These are phyloP conservation scores for Psophia crepitans DNA, from an alignment of 2,113 vertebrate genomes.

Conservation along the genomic window DNA sequence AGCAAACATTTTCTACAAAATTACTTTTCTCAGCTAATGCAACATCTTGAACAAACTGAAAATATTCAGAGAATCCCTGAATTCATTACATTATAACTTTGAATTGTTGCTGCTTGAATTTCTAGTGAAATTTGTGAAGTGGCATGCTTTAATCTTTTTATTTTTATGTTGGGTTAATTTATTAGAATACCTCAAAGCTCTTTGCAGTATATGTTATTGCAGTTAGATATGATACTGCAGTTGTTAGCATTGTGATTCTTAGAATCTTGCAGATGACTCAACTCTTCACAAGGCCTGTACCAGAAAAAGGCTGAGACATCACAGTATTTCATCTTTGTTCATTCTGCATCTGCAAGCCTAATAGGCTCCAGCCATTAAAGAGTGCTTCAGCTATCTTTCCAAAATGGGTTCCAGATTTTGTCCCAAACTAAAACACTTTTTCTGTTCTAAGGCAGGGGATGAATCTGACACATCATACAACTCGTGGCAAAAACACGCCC, in stretches of 20 bases:
- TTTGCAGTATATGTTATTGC: not conserved
- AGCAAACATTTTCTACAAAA: not conserved
- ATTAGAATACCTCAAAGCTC: not conserved
- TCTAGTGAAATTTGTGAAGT: not conserved
- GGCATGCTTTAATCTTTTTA: not conserved
- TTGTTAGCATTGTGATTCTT: not conserved
- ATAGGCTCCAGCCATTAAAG: not conserved
- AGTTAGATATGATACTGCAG: no score
- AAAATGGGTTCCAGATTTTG: not conserved
- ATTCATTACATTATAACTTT: not conserved
- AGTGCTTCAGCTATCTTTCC: not conserved
- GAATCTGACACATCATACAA: not conserved
- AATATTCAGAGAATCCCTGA: not conserved
- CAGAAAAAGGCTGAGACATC: not conserved
- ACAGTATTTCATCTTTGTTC: not conserved
- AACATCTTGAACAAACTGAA: not conserved
- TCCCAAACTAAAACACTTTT: not conserved
- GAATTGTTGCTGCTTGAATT: not conserved
- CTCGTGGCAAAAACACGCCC: not conserved
- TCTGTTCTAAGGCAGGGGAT: not conserved
- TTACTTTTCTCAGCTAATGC: not conserved
- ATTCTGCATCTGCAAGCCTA: not conserved
- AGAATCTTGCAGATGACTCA: not conserved
- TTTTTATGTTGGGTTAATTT: not conserved
- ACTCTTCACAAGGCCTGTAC: not conserved